A percentile compares a stretch with the other conserved stretches of the same genome.
Conservation (phyloP, 2,888 invertebrate genomes). For the Aelia acuminata region DNA sequence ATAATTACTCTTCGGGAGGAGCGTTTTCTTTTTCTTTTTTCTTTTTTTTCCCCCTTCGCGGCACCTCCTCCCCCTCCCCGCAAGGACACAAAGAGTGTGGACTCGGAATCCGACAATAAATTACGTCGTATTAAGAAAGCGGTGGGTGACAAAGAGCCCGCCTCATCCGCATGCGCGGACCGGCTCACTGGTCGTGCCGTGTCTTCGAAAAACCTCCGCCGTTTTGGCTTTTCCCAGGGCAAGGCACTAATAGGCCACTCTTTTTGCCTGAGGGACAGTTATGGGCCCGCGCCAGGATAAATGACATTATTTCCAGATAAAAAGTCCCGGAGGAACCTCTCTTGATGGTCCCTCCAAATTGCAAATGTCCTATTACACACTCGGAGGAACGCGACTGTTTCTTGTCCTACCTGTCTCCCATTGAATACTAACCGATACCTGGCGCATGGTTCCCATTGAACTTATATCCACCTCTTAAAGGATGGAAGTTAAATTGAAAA, state of each 20-base stretch:
- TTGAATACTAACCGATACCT: constrained; percentile 17
- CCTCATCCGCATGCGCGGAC: constrained; percentile 52
- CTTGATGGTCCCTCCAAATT: constrained; percentile 14
- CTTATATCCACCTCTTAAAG: neutral
- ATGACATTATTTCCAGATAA: constrained; percentile 57
- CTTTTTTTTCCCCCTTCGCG: too few relatives aligned
- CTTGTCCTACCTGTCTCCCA: neutral
- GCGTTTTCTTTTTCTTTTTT: neutral
- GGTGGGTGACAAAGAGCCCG: constrained; percentile 40
- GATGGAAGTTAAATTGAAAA: neutral
- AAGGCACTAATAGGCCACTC: constrained; percentile 51
- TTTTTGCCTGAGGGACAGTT: constrained; percentile 49
- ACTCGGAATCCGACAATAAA: constrained; percentile 55
- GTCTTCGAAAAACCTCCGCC: constrained; percentile 11
- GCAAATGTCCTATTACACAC: constrained; percentile 37
- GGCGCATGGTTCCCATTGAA: neutral
- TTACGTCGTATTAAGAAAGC: constrained; percentile 53
- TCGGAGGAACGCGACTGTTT: constrained; percentile 17
- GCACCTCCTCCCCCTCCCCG: neutral
- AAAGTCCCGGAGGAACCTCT: neutral
- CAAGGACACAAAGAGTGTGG: constrained; percentile 53
- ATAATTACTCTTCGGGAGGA: constrained; percentile 52
- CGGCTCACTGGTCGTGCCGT: constrained; percentile 37
- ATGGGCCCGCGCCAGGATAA: constrained; percentile 51
- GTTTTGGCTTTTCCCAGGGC: constrained; percentile 19